Evolutionary conservation across 2,113 vertebrate species (phyloP), one percentile per base, ranked within the genome.

Genomic region (Heterochromis multidens): DNA sequence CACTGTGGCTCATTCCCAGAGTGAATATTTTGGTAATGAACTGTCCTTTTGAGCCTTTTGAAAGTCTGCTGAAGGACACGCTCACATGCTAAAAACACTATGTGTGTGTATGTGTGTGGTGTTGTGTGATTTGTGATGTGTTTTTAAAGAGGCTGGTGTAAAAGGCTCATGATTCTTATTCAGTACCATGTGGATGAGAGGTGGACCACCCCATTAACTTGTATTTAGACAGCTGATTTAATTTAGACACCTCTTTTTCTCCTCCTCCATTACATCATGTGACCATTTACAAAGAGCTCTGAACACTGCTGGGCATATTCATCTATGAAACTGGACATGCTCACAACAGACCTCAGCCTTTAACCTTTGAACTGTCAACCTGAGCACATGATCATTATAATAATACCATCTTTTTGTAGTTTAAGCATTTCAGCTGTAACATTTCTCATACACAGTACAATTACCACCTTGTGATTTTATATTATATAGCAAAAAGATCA

Each of bases 191-290:
- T 83, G 85, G 80, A 80, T 87, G 86, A 90, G 74, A 74, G 79
- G 67, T 40, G 61, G 61, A 80, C 79, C 77, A 54, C 31, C 1
- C 72, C 77, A 87, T 80, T 61, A 81, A 83, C 79, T 76, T 23
- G 80, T 95, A 82, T 94, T 94, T 93, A 67, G 92, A 95, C 92
- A 93, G 94, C 93, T 94, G 92, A 88, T 87, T 82, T 72, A 70
- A 84, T 88, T 90, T 81, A 85, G 85, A 87, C 80, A 65, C 59
- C 78, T 74, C 63, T 86, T 86, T 87, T 54, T 67, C 77, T 37
- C 77, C 3, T 33, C 37, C 35, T 62, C 31, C 54, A 33, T 91
- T 87, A 92, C 84, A 82, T 88, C 88, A 91, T 81, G 77, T 86
- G 89, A 88, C 63, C 56, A 23, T 81, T 83, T 37, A 46, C 8